Percentiles rank a stretch among this genome's conserved stretches.
These are phyloP conservation scores for Oligia fasciuncula DNA, from an alignment of 2,888 invertebrate genomes.

Conservation along the genomic window DNA sequence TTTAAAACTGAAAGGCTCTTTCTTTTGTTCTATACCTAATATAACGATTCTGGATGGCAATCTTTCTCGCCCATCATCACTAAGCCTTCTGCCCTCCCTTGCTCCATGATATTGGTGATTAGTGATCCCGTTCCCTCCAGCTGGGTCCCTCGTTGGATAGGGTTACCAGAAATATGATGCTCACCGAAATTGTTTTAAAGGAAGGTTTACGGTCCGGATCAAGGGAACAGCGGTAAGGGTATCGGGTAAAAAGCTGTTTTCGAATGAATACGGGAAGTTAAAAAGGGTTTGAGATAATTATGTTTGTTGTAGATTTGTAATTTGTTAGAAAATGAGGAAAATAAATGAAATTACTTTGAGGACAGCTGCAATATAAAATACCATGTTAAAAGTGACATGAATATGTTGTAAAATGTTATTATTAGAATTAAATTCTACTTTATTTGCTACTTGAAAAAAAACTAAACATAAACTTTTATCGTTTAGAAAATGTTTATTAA, in stretches of 20 bases:
- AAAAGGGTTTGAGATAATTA: constrained; percentile 37
- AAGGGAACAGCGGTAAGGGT: constrained; percentile 32
- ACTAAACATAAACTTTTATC: not conserved
- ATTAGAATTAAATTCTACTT: not conserved
- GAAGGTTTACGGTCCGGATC: constrained; percentile 44
- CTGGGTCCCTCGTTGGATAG: constrained; percentile 33
- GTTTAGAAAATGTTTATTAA: no score
- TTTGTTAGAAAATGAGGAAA: constrained; percentile 15
- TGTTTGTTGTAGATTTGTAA: constrained; percentile 11
- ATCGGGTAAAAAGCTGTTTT: constrained; percentile 50
- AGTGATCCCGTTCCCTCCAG: constrained; percentile 48
- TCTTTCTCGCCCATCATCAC: not conserved
- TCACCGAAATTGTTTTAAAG: constrained; percentile 50
- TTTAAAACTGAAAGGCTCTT: not conserved
- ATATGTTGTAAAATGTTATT: not conserved
- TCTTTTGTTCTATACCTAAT: not conserved
- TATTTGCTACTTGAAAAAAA: not conserved
- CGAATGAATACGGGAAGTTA: constrained; percentile 24
- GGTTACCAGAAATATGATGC: constrained; percentile 56
- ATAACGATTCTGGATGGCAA: not conserved
- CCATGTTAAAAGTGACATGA: not conserved
- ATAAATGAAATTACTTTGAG: not conserved
- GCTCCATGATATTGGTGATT: constrained; percentile 47
- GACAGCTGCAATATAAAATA: not conserved
- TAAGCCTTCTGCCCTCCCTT: constrained; percentile 16